Base-by-base conservation (phyloP, 2,888 invertebrate species). In the Lydus trimaculatus region DNA sequence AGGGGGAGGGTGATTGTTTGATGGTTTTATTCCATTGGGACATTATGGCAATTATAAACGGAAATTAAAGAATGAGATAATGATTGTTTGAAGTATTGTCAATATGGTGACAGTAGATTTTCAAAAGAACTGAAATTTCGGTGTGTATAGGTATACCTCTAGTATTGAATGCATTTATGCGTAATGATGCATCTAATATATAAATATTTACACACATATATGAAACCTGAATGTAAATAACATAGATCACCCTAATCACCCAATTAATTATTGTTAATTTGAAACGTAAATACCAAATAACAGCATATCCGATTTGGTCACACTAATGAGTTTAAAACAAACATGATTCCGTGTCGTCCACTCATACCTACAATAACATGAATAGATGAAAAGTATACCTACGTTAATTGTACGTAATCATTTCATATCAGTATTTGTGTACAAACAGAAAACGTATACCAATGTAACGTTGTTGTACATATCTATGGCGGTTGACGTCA, bases 251-350 rank as follows among this genome's bases (percentile, higher is more conserved):
- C 77, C 76, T 84, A 84, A 84, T 83, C 81, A 78, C 77, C 80
- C 83, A 82, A 84, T 84, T 84, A 83, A 84, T 84, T 83, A 84
- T 84, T 82, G 83, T 82, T 84, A 84, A 84, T 84, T 84, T 80
- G 83, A 80, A 83, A 80, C 79, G 83, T 81, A 84, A 84, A 84
- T 83, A 84, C 81, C 78, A 77, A 80, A 83, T 83, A 83, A 82
- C 81, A 82, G 82, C 82, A 83, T 83, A 83, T 84, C 83, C 80
- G 77, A 80, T 82, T 80, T 78, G 81, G 82, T 78, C 78, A 13
- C 43, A 77, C 81, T 83, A 84, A 84, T 84, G 81, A 84, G 82
- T 81, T 82, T 80, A 82, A 79, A 80, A 80, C 83, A 84, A 84
- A 84, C 82, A 83, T 76, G 72, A 75, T 75, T 72, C 73, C 74